phyloP scores from a whole-genome alignment of 1,140 invertebrate genomes.

The Phymorhynchus buccinoides region DNA sequence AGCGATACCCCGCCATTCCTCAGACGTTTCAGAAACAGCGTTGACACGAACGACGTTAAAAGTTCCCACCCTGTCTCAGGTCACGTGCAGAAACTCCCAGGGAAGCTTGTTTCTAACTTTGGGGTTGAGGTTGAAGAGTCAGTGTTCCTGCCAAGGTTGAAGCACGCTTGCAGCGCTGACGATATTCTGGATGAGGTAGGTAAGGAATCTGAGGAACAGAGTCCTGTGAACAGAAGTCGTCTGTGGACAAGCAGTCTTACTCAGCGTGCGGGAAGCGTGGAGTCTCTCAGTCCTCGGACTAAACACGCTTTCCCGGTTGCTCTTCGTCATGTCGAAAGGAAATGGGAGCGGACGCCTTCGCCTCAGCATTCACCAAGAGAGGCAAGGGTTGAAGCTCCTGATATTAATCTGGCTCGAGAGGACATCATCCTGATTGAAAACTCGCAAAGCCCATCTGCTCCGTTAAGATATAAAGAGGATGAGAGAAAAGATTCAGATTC shows the following conservation, averaged over 20 bases:
- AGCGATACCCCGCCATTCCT: neutral
- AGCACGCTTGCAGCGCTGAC: constrained; percentile 66
- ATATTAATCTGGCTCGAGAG: constrained; percentile 59
- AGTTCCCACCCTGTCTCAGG: constrained; percentile 67
- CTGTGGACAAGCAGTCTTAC: neutral
- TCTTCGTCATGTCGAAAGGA: constrained; percentile 40
- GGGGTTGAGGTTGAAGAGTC: constrained; percentile 51
- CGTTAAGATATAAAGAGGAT: constrained; percentile 26
- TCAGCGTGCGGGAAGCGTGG: constrained; percentile 28
- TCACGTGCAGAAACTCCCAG: constrained; percentile 67
- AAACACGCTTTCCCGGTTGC: constrained; percentile 20
- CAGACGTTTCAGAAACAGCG: neutral
- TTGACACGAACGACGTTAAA: constrained; percentile 37
- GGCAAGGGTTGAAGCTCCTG: constrained; percentile 46
- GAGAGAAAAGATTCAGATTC: neutral
- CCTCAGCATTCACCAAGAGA: constrained; percentile 35
- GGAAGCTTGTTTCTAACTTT: constrained; percentile 64
- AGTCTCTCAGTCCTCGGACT: constrained; percentile 14
- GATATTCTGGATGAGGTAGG: constrained; percentile 51
- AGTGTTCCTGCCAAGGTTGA: constrained; percentile 40
- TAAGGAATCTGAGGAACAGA: neutral
- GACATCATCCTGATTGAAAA: constrained; percentile 67
- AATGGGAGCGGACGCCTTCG: constrained; percentile 24
- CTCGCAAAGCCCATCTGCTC: constrained; percentile 17
- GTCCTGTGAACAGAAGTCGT: neutral